Evolutionary conservation across 1,140 invertebrate species (phyloP), one percentile per base, ranked within the genome.

Genomic region (Caenorhabditis remanei): DNA sequence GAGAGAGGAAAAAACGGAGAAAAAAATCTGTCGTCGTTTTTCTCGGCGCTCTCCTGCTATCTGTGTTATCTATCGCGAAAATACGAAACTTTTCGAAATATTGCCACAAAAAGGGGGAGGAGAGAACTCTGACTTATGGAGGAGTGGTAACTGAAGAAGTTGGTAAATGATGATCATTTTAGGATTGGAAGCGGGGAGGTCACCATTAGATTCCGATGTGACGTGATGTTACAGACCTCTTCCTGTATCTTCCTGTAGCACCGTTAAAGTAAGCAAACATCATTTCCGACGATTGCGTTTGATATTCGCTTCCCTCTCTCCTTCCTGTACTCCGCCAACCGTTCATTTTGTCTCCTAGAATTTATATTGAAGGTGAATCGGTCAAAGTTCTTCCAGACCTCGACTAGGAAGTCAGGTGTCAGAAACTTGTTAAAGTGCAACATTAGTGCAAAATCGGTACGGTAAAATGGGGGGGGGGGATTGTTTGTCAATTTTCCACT

Each of bases 1-100:
- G 71, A 71, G 41, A 46, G 67, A 41, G n/a, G 14, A 24, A 50
- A 50, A 9, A n/a, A 43, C 9, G 71, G 40, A 71, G 65, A 71
- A 75, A 75, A 75, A 75, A 75, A 75, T 75, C 67, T 79, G 71
- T 79, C 71, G 19, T 9, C 21, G 11, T 53, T 79, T 79, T 46
- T 79, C 50, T 53, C 50, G 21, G 13, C 4, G 5, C 65, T 13
- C 65, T 53, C 71, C 11, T 32, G 46, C 46, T 79, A 79, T 79
- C 71, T 50, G 43, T 9, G 32, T 24, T 79, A 71, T 71, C 65
- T 79, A 58, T 9, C 16, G 61, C 5, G 53, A 79, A 79, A 79
- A 71, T 71, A 71, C 71, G 43, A 79, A 79, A 79, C 71, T 79
- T 79, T 79, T 79, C 71, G 71, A 79, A 79, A 79, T 79, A 79